A percentile compares a stretch with the other conserved stretches of the same genome.
These are phyloP conservation scores for Diabrotica virgifera DNA, from an alignment of 1,140 invertebrate species.

Conservation along the genomic window DNA sequence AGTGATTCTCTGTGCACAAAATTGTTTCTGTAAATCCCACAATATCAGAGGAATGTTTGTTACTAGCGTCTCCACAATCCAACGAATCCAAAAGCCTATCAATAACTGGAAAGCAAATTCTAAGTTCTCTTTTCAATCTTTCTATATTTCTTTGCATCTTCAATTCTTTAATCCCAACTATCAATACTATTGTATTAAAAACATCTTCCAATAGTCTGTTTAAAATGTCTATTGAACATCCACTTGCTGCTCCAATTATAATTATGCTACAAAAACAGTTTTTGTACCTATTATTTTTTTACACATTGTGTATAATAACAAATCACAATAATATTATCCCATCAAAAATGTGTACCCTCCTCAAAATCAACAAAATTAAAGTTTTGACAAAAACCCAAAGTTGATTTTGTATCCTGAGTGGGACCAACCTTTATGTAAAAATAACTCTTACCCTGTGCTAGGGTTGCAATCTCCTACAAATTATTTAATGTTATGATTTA, in stretches of 20 bases:
- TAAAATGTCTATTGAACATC: constrained; percentile 60
- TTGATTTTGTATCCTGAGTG: no score
- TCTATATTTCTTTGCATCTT: constrained; percentile 73
- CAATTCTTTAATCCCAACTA: constrained; percentile 74
- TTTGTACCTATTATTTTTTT: background rate
- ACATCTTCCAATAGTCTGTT: constrained; percentile 65
- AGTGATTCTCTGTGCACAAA: constrained; percentile 65
- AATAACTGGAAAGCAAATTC: constrained; percentile 69
- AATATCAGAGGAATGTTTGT: constrained; percentile 57
- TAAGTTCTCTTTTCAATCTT: constrained; percentile 73
- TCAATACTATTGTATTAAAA: constrained; percentile 72
- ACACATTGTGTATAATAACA: background rate
- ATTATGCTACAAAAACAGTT: constrained; percentile 54
- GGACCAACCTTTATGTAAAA: no score
- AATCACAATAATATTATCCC: no score
- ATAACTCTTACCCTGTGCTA: no score
- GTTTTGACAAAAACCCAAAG: no score
- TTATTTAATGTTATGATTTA: no score
- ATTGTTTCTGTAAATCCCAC: constrained; percentile 64
- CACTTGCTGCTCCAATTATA: constrained; percentile 64
- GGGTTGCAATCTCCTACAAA: no score
- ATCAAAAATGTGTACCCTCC: background rate
- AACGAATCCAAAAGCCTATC: constrained; percentile 71
- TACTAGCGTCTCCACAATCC: constrained; percentile 60
- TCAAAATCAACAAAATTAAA: no score